Evolutionary conservation across 2,888 invertebrate species (phyloP), one percentile per base, ranked within the genome.

Genomic region (Hoplodrina blanda): DNA sequence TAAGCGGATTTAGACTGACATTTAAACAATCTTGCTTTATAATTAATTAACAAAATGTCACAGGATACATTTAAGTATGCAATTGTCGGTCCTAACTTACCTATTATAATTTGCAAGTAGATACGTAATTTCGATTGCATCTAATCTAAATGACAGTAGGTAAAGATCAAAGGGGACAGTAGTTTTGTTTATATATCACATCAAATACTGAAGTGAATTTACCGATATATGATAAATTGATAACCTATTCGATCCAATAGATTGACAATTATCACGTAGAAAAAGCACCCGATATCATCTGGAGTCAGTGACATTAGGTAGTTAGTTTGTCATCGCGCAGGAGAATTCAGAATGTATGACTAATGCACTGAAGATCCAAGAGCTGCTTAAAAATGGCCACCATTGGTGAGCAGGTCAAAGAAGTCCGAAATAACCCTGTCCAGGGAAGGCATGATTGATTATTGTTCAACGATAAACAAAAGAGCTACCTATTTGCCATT

Each of bases 211-310:
- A 52, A 50, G 60, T 53, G n/a, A 65, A 56, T 49, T 44, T 49
- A 33, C 52, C 65, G 59, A 55, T 30, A 56, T 15, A 4, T 25
- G 55, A 78, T n/a, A n/a, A n/a, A n/a, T n/a, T n/a, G n/a, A n/a
- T 73, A 78, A 75, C 55, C 55, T 73, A 41, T 17, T 19, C 25
- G 30, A n/a, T 15, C 10, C 13, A 20, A 44, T 37, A 50, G n/a
- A 78, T 53, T 50, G 56, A n/a, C 49, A 56, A 71, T 77, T 77
- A 71, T 46, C 20, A 49, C 41, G 37, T 20, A 65, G 54, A 64
- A 37, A 30, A 56, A 57, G 46, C 50, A 46, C 37, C n/a, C 10
- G 30, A 76, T 54, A 49, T 46, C 13, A n/a, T n/a, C n/a, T n/a
- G n/a, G n/a, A 17, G 10, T 50, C 25, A 25, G n/a, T 37, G 4